Evolutionary conservation across 2,888 invertebrate genomes (phyloP), one percentile per base, ranked within the genome.

Genomic region (Drosophila mettleri): DNA sequence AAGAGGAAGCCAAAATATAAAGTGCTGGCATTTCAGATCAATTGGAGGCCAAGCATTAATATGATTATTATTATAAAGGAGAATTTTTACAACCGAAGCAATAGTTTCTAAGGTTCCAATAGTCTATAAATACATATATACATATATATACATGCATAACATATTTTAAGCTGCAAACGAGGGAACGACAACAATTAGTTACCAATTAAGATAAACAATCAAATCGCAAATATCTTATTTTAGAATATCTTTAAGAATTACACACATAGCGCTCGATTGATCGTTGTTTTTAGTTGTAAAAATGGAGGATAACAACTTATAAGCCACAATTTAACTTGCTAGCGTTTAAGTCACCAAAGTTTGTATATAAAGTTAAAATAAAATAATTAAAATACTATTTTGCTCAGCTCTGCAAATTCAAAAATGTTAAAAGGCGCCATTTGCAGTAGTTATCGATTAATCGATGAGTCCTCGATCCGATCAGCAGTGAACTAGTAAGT

Each of bases 281-380:
- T 53, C 62, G 49, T 75, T 65, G 60, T 55, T 78, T 60, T 74
- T 66, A 72, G 55, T 22, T 60, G 49, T 53, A 73, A 31, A 55
- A 45, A 39, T 12, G 2, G 1, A 38, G 16, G 14, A n/a, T n/a
- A 16, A 10, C 6, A 57, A 33, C 22, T 34, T 49, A 49, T 49
- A 34, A 43, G 29, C 9, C 33, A 41, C 31, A 49, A 45, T 49
- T 45, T 34, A 46, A 78, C 67, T 67, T 63, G 45, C 39, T 84
- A 86, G 73, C 43, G 10, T 31, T 14, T 82, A 86, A 82, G 86
- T 51, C 81, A 82, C 81, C 78, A 80, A 78, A 86, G 79, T 84
- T 75, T 82, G 82, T 82, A 80, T 20, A 72, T 76, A 84, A 69
- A 69, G 61, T 62, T 55, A 53, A 73, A 66, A 66, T 48, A 78